A percentile compares a stretch with the other conserved stretches of the same genome.
phyloP scores from a whole-genome alignment of 2,888 invertebrate species.

The Tolmerus cingulatus region DNA sequence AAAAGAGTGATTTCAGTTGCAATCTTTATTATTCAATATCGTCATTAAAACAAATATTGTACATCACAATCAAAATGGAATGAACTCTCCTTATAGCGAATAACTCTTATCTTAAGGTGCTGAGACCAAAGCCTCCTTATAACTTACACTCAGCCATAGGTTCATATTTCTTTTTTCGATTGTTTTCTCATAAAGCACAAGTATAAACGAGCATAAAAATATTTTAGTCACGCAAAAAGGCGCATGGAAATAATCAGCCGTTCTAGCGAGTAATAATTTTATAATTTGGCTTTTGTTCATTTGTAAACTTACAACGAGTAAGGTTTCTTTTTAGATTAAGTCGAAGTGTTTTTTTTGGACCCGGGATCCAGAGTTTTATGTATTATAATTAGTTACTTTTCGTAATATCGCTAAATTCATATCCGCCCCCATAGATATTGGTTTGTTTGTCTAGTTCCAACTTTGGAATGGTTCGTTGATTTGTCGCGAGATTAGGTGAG shows the following conservation, averaged over 20 bases:
- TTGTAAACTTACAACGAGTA: constrained; percentile 18
- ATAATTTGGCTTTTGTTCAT: constrained; percentile 19
- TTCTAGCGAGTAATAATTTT: constrained; percentile 15
- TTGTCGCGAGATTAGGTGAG: neutral
- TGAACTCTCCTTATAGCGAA: constrained; percentile 29
- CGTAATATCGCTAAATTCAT: constrained; percentile 1
- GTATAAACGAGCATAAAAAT: constrained; percentile 35
- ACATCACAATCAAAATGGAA: constrained; percentile 48
- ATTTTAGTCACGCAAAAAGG: constrained; percentile 23
- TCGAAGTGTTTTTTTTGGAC: constrained; percentile 18
- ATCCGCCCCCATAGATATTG: constrained; percentile 27
- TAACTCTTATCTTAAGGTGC: neutral
- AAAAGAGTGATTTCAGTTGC: neutral
- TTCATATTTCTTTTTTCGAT: neutral
- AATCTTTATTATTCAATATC: constrained; percentile 10
- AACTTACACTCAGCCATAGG: neutral
- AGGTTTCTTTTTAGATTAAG: constrained; percentile 2
- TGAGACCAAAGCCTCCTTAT: constrained; percentile 1
- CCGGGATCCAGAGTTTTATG: constrained; percentile 24
- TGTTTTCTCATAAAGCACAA: constrained; percentile 23
- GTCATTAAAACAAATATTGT: constrained; percentile 28
- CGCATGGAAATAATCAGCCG: constrained; percentile 19
- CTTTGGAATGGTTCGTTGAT: neutral
- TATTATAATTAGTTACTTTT: neutral
- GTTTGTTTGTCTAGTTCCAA: neutral